Evolutionary conservation across 2,797 vertebrate species (phyloP).

Genomic region (Corythornis leucogaster): DNA sequence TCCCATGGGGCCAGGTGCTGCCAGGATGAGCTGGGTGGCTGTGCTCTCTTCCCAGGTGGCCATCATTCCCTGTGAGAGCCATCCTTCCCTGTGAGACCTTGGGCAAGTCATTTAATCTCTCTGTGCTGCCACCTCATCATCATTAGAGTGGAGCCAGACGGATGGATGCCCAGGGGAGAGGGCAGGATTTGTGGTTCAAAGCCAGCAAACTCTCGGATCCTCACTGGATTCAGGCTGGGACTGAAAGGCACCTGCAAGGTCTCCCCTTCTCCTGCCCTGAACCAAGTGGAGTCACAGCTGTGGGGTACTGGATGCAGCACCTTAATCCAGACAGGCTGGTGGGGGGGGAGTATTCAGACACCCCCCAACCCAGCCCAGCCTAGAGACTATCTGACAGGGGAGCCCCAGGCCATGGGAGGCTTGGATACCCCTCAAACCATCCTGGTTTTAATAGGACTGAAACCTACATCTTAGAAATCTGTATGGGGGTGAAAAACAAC

Average conservation of each 20-base stretch:
- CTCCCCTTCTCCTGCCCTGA: background rate
- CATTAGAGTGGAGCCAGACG: slow-evolving; percentile 30
- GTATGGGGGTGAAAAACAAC: background rate
- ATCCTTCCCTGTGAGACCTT: background rate
- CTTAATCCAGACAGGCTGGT: background rate
- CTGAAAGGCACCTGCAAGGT: rapidly evolving
- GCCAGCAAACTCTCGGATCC: background rate
- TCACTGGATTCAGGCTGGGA: background rate
- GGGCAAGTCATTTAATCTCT: background rate
- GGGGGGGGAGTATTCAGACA: background rate
- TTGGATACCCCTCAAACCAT: background rate
- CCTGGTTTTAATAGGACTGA: rapidly evolving
- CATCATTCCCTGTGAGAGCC: background rate
- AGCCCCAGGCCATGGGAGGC: background rate
- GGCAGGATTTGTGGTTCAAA: background rate
- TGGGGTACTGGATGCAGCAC: background rate
- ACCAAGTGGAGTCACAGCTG: rapidly evolving
- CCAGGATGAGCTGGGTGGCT: rapidly evolving
- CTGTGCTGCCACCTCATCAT: background rate
- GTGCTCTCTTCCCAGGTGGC: background rate
- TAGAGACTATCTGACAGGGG: background rate
- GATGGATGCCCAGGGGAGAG: slow-evolving; percentile 34
- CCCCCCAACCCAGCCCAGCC: background rate
- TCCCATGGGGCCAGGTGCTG: rapidly evolving
- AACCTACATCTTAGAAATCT: background rate